These are phyloP conservation scores for Corythaeola cristata DNA, from an alignment of 2,113 vertebrate genomes.

Conservation along the genomic window DNA sequence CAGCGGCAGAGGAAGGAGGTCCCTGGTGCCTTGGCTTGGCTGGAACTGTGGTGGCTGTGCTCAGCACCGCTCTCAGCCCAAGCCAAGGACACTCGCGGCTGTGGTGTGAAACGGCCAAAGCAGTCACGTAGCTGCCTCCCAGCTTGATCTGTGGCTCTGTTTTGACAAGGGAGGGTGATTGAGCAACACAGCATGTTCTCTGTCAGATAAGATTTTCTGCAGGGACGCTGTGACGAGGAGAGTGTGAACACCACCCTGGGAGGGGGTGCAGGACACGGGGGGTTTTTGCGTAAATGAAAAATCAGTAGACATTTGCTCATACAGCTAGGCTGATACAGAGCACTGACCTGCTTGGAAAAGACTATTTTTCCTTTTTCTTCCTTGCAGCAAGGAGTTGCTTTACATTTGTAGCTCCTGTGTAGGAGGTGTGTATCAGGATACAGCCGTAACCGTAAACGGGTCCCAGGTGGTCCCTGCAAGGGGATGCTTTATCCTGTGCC, in stretches of 20 bases:
- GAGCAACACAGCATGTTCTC: background rate
- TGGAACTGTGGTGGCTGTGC: fast-evolving
- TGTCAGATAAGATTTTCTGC: background rate
- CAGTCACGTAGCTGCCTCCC: background rate
- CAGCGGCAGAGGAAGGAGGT: background rate
- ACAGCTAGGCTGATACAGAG: background rate
- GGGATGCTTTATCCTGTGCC: fast-evolving
- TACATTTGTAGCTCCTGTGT: background rate
- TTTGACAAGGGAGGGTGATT: background rate
- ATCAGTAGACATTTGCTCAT: background rate
- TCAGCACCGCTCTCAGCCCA: background rate
- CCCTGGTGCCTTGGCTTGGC: background rate
- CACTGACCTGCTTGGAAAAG: background rate
- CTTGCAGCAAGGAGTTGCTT: background rate
- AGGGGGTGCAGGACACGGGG: fast-evolving
- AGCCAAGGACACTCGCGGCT: background rate
- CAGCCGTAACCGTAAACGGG: background rate
- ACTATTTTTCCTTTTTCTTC: background rate
- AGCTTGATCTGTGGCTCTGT: background rate
- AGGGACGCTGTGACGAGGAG: background rate
- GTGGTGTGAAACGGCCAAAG: fast-evolving
- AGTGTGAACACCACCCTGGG: fast-evolving
- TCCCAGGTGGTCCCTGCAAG: background rate
- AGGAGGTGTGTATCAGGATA: background rate
- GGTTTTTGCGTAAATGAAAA: background rate